Evolutionary conservation across 1,140 invertebrate species (phyloP), one percentile per base, ranked within the genome.

Genomic region (Pachypsylla venusta): DNA sequence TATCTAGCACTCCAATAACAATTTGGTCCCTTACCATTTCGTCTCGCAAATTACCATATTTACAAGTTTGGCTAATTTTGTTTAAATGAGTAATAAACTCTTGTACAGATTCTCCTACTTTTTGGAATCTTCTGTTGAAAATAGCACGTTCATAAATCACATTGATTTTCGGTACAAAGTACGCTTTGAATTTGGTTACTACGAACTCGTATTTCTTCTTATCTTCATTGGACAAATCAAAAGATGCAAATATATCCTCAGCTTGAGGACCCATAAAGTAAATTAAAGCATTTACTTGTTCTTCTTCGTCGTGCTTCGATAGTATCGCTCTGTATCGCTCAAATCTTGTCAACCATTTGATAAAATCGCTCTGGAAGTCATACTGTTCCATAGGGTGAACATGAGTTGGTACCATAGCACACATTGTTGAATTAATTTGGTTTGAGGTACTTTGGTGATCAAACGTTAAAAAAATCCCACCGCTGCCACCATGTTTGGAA

Each of bases 21-120:
- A 73, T 66, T 25, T 65, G 59, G 54, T 70, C 70, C 55, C 65
- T 64, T 4, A 70, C 60, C 14, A 70, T 55, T 59, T 68, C 65
- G 25, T 71, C 67, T 58, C 61, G 59, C 22, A 68, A 19, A 14
- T 61, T 59, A 28, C 55, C 59, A 58, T 67, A 71, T 12, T 61
- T 62, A 61, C 65, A 66, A 1, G 62, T 56, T 61, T 64, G 58
- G 3, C 63, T 63, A n/a, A 64, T 30, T 24, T 65, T 65, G 53
- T 61, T 61, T 22, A 68, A 28, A 22, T 67, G 65, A 1, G 61
- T 65, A 19, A 65, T 12, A 58, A 67, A 70, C 19, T 20, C 27
- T 26, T 70, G 67, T 54, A 68, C 64, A 12, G 54, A 39, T 59
- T 69, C 65, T 22, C 64, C 63, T 35, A 68, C 64, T 42, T 60